These are phyloP conservation scores for Palythoa heliodiscus DNA, from an alignment of 92 coral and sea anemone genomes.

Conservation along the genomic window DNA sequence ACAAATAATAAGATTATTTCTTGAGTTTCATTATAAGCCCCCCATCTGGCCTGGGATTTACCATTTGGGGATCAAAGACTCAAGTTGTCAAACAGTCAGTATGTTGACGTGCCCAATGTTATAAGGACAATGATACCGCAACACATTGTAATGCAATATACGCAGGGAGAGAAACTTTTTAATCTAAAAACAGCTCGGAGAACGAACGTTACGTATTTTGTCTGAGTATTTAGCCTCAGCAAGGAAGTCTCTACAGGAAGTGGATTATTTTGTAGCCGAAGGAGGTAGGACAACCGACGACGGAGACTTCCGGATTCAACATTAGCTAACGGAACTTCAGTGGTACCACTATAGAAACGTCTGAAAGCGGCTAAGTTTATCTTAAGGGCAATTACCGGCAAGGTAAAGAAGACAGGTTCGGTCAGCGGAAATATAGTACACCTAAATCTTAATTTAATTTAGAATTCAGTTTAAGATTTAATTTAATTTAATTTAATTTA, in stretches of 20 bases:
- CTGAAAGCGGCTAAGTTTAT: too few species aligned
- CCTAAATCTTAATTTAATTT: too few species aligned
- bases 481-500: too few species aligned
- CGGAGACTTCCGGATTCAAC: constrained; percentile 13
- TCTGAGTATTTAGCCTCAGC: constrained; percentile 5
- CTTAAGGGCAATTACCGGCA: too few species aligned
- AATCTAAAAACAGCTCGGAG: constrained; percentile 37
- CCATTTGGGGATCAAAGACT: constrained; percentile 2
- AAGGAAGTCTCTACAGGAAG: constrained; percentile 28
- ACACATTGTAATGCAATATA: constrained; percentile 21
- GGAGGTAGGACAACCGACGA: constrained; percentile 40
- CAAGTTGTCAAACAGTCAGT: background rate
- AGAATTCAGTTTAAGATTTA: too few species aligned
- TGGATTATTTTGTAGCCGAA: constrained; percentile 26
- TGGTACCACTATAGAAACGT: too few species aligned
- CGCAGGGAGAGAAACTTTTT: constrained; percentile 29
- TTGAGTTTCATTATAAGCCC: too few species aligned
- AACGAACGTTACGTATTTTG: background rate
- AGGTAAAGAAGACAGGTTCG: too few species aligned
- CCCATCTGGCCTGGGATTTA: too few species aligned
- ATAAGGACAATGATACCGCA: constrained; percentile 39
- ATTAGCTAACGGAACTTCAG: constrained; percentile 6
- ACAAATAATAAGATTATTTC: too few species aligned
- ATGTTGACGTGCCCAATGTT: constrained; percentile 32
- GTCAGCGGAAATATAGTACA: too few species aligned